phyloP scores from a whole-genome alignment of 2,113 vertebrate species.

The pig (Sus scrofa) region DNA sequence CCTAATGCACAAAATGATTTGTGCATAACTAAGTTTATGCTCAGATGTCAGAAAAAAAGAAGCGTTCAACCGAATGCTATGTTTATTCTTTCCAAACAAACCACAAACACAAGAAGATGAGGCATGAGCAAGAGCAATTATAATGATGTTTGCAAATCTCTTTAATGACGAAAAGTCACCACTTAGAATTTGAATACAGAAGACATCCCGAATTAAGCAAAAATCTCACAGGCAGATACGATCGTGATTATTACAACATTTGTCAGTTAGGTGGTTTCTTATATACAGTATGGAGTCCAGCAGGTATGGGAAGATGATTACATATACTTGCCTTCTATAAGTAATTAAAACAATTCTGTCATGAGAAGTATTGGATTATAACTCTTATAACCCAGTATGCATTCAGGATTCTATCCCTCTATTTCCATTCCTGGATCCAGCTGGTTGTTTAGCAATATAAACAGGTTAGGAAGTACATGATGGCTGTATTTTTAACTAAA shows the following conservation, averaged over 20 bases:
- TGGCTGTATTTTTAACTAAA: constrained; percentile 5
- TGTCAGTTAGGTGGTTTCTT: not conserved
- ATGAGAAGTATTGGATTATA: not conserved
- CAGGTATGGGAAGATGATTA: not conserved
- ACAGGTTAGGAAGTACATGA: not conserved
- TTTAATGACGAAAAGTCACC: constrained; percentile 60
- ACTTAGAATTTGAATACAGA: constrained; percentile 51
- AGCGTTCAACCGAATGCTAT: constrained; percentile 52
- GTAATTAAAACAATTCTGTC: constrained; percentile 16
- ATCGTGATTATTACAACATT: not conserved
- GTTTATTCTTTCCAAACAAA: constrained; percentile 60
- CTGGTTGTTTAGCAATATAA: not conserved
- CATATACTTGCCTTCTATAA: not conserved
- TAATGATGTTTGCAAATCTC: constrained; percentile 65
- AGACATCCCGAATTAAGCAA: constrained; percentile 31
- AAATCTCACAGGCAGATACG: not conserved
- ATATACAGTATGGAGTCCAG: not conserved
- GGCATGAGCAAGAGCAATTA: constrained; percentile 37
- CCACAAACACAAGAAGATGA: not conserved
- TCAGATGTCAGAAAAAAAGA: constrained; percentile 72
- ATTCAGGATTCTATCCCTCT: not conserved
- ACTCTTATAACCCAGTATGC: not conserved
- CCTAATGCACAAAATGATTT: constrained; percentile 75
- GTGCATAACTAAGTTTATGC: constrained; percentile 74
- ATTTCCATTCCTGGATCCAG: not conserved